Evolutionary conservation across 2,113 vertebrate genomes (phyloP), one percentile per base, ranked within the genome.

Genomic region (Siniperca chuatsi): DNA sequence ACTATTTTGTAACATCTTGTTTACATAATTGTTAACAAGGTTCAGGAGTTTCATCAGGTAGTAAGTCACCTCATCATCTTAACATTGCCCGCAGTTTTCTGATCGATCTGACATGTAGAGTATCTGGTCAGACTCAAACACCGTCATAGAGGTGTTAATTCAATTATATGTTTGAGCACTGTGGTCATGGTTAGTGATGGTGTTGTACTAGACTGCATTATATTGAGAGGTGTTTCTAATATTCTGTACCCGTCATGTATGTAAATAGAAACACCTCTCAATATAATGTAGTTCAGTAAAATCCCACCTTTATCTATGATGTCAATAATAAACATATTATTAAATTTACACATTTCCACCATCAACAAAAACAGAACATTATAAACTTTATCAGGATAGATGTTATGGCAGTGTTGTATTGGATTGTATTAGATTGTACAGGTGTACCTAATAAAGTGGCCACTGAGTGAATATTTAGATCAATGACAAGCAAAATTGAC

Each of bases 91-190:
- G 46, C 25, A 35, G 23, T 37, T 16, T 50, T 33, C 21, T 8
- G 25, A 67, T 55, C 66, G 33, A 35, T 40, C 21, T 40, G 50
- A 78, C 40, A 55, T 8, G 60, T 16, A 8, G n/a, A 35, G 60
- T 6, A 61, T 66, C 69, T 75, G 78, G 21, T 76, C 29, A 48
- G 50, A 16, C 29, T 85, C 64, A 64, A 29, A 62, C 29, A 6
- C 5, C 5, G 35, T 37, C 35, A 37, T 13, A 48, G 46, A 15
- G 46, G 46, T 46, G 10, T 48, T 15, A 13, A 16, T 48, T 48
- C 4, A 48, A 5, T 16, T 48, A 5, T 5, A 48, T 48, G 46
- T 48, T 48, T 48, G 5, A 48, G 46, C 46, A 16, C 1, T 16
- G 46, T 15, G 46, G 20, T 54, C 52, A 54, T 21, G 6, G 50